Conservation (phyloP, 2,797 vertebrate genomes). For the Platalea minor region DNA sequence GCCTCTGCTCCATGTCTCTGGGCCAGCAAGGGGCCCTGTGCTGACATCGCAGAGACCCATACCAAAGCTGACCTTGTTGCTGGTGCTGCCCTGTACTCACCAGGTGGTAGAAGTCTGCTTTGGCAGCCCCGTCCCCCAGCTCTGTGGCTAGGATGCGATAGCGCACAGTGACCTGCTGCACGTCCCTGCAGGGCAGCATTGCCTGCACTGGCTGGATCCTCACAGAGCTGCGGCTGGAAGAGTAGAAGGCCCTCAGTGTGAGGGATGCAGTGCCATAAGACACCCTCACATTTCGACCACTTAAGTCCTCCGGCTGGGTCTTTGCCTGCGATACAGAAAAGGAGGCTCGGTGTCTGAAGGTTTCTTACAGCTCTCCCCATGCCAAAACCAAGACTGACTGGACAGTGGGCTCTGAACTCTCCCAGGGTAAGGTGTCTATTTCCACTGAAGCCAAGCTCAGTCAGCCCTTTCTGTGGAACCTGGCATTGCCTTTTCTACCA, state of each 20-base stretch:
- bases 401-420: not conserved
- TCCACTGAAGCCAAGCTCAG: not conserved
- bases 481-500: not conserved
- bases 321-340: slow-evolving; percentile 24
- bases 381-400: not conserved
- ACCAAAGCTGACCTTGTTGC: fast-evolving
- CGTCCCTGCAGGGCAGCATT: not conserved
- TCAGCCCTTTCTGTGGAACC: not conserved
- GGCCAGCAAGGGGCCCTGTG: not conserved
- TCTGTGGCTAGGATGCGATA: not conserved
- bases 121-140: not conserved
- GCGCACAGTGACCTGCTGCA: not conserved
- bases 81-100: not conserved
- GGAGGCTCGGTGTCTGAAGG: not conserved
- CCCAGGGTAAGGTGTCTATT: not conserved
- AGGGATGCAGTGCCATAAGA: not conserved
- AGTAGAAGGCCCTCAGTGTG: slow-evolving; percentile 25
- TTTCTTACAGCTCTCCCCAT: not conserved
- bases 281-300: not conserved
- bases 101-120: slow-evolving; percentile 29
- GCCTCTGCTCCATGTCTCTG: not conserved
- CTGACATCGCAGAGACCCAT: fast-evolving
- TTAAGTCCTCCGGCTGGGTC: not conserved
- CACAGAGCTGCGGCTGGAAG: slow-evolving; percentile 34
- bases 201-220: not conserved